Conservation (phyloP, 2,797 vertebrate genomes). For the Gephyroberyx darwinii region DNA sequence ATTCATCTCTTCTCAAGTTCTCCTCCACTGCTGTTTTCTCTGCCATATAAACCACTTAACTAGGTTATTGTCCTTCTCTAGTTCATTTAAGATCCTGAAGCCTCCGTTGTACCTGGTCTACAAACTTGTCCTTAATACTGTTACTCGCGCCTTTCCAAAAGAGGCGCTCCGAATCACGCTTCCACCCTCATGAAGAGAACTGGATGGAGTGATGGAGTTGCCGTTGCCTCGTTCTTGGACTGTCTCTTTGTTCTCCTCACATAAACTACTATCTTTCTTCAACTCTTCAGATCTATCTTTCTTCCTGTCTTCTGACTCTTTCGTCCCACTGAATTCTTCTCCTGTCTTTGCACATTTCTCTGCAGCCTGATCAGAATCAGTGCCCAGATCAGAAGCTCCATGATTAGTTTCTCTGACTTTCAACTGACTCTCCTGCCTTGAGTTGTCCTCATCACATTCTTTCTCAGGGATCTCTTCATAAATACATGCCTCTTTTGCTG, state of each 20-base stretch:
- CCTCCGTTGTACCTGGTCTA: conserved; percentile 43
- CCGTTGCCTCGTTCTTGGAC: conserved; percentile 33
- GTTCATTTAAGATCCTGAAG: conserved; percentile 45
- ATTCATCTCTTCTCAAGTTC: conserved; percentile 16
- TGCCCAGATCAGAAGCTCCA: conserved; percentile 18
- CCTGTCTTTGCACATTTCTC: conserved; percentile 15
- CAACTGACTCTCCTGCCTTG: conserved; percentile 13
- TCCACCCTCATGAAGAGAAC: conserved; percentile 29
- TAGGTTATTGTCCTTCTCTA: conserved; percentile 35
- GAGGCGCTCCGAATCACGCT: conserved; percentile 56
- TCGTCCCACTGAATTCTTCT: conserved; percentile 15
- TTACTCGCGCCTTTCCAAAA: conserved; percentile 74
- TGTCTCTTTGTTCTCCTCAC: conserved; percentile 38
- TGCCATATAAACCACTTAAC: conserved; percentile 27
- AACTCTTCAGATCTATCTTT: conserved; percentile 28
- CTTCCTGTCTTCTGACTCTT: conserved; percentile 36
- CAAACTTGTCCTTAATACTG: conserved; percentile 79
- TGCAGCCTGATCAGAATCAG: background rate
- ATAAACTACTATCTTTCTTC: conserved; percentile 41
- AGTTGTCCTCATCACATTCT: conserved; percentile 21
- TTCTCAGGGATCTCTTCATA: conserved; percentile 54
- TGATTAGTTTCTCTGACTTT: conserved; percentile 18
- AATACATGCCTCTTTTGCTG: conserved; percentile 44
- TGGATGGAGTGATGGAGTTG: conserved; percentile 35
- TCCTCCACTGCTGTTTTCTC: conserved; percentile 20